Conservation (phyloP, 2,888 invertebrate species). For the Lingula anatina region DNA sequence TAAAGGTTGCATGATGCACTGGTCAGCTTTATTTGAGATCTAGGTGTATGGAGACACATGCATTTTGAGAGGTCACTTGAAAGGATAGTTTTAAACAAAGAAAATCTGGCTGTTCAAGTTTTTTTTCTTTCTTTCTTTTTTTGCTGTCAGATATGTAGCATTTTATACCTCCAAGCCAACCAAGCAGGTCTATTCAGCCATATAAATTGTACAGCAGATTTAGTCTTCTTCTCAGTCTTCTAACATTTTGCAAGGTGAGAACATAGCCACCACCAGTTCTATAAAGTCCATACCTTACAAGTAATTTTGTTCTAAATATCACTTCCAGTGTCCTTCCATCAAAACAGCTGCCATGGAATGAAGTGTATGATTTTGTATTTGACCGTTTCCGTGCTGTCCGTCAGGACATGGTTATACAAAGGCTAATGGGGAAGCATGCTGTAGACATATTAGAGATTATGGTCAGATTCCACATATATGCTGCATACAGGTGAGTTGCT, state of each 20-base stretch:
- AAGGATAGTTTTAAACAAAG: too few relatives aligned
- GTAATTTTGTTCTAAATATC: background rate
- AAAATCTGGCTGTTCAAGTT: too few relatives aligned
- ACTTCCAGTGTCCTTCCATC: constrained; percentile 37
- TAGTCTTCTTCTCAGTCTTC: too few relatives aligned
- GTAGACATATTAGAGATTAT: constrained; percentile 68
- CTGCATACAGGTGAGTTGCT: constrained; percentile 62
- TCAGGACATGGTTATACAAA: constrained; percentile 75
- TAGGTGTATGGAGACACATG: too few relatives aligned
- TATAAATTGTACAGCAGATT: too few relatives aligned
- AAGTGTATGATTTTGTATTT: constrained; percentile 70
- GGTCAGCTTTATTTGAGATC: too few relatives aligned
- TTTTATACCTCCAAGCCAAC: too few relatives aligned
- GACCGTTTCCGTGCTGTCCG: constrained; percentile 71
- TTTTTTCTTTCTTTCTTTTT: too few relatives aligned
- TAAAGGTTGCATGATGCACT: too few relatives aligned
- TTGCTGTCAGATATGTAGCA: too few relatives aligned
- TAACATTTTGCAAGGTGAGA: background rate
- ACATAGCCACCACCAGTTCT: background rate
- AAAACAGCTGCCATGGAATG: constrained; percentile 54
- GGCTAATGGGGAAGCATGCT: constrained; percentile 57
- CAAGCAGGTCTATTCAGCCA: too few relatives aligned
- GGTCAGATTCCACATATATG: constrained; percentile 68
- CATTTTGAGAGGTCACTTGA: too few relatives aligned
- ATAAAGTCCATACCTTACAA: background rate